A percentile compares a stretch with the other conserved stretches of the same genome.
These are phyloP conservation scores for Trachemys scripta DNA, from an alignment of 2,113 vertebrate genomes.

Conservation along the genomic window DNA sequence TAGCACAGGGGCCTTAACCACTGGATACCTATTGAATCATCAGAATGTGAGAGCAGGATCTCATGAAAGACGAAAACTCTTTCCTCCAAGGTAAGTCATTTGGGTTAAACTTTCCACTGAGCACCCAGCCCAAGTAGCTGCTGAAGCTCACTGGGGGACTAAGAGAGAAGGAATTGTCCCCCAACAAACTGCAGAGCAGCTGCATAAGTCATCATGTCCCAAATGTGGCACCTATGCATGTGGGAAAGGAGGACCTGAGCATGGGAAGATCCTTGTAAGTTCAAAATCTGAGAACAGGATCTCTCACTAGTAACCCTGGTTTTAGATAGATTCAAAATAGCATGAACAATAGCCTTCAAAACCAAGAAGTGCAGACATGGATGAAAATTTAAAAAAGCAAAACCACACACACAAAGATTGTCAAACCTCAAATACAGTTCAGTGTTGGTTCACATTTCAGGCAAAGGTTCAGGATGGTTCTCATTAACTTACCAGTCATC, in stretches of 20 bases:
- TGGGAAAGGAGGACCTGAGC: not conserved
- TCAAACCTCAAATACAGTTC: rapidly evolving
- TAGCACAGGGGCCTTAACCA: constrained; percentile 83
- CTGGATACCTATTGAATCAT: constrained; percentile 85
- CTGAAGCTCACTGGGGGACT: rapidly evolving
- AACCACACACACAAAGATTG: not conserved
- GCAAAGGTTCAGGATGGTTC: rapidly evolving
- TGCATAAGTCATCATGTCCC: not conserved
- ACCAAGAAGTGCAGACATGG: not conserved
- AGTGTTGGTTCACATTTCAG: not conserved
- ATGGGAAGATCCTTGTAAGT: not conserved
- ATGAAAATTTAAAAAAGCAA: not conserved
- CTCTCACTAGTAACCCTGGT: rapidly evolving
- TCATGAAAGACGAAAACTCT: constrained; percentile 82
- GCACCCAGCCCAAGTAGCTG: rapidly evolving
- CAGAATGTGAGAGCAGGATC: constrained; percentile 79
- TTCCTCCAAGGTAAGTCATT: constrained; percentile 86
- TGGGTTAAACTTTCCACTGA: not conserved
- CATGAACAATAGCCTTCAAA: not conserved
- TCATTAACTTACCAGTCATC: not conserved
- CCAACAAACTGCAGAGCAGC: rapidly evolving
- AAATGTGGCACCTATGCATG: rapidly evolving
- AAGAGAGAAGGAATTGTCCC: no score
- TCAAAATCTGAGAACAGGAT: not conserved
- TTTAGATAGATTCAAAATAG: not conserved